Evolutionary conservation across 2,113 vertebrate genomes (phyloP), one percentile per base, ranked within the genome.

Genomic region (Leuciscus idus): DNA sequence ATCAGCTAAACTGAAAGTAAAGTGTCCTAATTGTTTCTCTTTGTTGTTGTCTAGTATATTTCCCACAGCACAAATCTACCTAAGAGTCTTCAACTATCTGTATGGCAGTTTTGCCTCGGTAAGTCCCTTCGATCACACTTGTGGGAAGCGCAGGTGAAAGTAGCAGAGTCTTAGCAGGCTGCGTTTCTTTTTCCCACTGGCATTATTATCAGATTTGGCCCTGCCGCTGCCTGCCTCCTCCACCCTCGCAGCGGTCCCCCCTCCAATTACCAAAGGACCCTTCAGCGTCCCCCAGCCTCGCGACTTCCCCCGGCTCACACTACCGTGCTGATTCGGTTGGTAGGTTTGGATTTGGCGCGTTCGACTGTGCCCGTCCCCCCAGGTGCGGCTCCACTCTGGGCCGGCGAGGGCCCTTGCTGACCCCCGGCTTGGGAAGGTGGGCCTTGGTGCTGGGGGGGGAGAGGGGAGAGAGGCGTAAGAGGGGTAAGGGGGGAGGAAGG

Each of bases 291-390:
- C 81, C 86, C 88, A 82, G 84, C 78, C 43, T 84, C 85, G 89
- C 88, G 39, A 74, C 77, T 87, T 91, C 66, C 81, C 85, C 83
- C 89, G 90, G 90, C 91, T 97, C 93, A 98, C 92, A 98, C 97
- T 84, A 98, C 96, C 4, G 97, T 98, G 93, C 97, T 98, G 94
- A 98, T 98, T 92, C 97, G 95, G 92, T 96, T 97, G 92, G 95
- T 92, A 33, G 96, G 95, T 75, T 98, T 98, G 83, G 95, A 93
- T 91, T 98, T 98, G 90, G 95, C 93, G 52, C 96, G 96, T n/a
- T 93, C 93, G 88, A 86, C 93, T 43, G 94, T 96, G 33, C 95
- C 93, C 86, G 94, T 95, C 26, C 91, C 94, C 88, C 93, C 87
- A 57, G 79, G 85, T 86, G 12, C 79, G 79, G 70, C 85, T 82